Conservation (phyloP, 2,797 vertebrate genomes). For the Denticeps clupeoides region DNA sequence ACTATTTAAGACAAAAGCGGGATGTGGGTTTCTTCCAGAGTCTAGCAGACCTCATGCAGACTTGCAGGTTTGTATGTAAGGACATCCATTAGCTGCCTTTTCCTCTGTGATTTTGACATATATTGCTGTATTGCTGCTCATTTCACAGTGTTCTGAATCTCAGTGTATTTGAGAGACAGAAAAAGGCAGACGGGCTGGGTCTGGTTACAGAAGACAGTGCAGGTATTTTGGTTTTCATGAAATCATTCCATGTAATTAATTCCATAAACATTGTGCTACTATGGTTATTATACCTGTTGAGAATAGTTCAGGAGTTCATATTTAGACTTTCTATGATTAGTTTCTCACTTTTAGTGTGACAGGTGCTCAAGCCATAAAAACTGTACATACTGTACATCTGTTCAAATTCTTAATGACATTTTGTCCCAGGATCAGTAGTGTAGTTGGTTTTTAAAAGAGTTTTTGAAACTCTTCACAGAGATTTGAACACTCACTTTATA, state of each 20-base stretch:
- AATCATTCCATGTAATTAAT: no score
- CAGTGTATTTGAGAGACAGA: conserved; percentile 92
- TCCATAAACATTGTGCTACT: no score
- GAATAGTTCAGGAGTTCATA: no score
- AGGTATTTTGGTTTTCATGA: no score
- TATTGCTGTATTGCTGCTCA: conserved; percentile 1
- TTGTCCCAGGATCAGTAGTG: conserved; percentile 35
- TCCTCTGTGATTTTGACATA: no score
- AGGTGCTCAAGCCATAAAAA: no score
- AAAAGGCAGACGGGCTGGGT: conserved; percentile 93
- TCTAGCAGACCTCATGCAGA: conserved; percentile 79
- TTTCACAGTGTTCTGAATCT: conserved; percentile 80
- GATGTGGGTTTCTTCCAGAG: conserved; percentile 92
- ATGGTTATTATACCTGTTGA: no score
- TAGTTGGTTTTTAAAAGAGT: background rate
- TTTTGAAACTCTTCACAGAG: conserved; percentile 19
- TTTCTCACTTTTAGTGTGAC: no score
- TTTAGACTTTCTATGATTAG: no score
- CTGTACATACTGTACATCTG: no score
- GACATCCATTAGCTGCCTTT: background rate
- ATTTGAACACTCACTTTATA: no score
- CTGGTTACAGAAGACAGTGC: conserved; percentile 83
- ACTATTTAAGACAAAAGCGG: conserved; percentile 80
- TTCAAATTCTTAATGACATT: no score
- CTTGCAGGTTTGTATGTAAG: conserved; percentile 67